Base-by-base conservation (phyloP, 1,140 invertebrate genomes). In the Coenobita brevimanus region DNA sequence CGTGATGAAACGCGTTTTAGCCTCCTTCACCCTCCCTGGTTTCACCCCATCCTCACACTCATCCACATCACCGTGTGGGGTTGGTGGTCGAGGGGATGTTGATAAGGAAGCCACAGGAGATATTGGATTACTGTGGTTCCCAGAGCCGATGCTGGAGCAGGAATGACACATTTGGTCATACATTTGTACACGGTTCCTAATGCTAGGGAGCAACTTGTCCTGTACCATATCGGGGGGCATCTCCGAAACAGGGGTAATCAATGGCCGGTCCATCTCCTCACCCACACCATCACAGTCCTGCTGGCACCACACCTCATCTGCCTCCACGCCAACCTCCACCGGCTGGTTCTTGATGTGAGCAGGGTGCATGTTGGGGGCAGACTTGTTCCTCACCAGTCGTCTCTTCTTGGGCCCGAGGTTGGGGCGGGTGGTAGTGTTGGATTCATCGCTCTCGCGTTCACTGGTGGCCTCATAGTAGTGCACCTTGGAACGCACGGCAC, bases 391-490 rank as follows among this genome's bases (percentile, higher is more conserved):
- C 4, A 79, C 41, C 24, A 79, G 41, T 24, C 38, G 27, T 38
- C 67, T 71, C 67, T 71, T 71, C 13, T 71, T 71, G 17, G 17
- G 6, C 6, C 46, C 46, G 6, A 17, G 46, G 46, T 33, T 33
- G 30, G 27, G 27, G 27, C 30, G 27, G 33, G 24, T 24, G n/a
- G 27, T 30, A 50, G 46, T 71, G 67, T 3, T 24, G 30, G 67
- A 71, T 3, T 38, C 67, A 38, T 71, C 67, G 30, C 67, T 71
- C 67, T 71, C 46, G 17, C 46, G 46, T 50, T 50, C 76, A 60
- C 83, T 73, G 50, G 83, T 84, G 21, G 81, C 43, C 24, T 69
- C 36, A 54, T 79, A 89, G 50, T 83, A 89, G n/a, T 80, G 57
- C 21, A 89, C 67, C 46, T 84, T 76, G 30, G 88, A 84, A n/a